Percentiles rank a stretch among this genome's conserved stretches.
These are phyloP conservation scores for Hirtodrosophila histrioides DNA, from an alignment of 2,888 invertebrate species.

Conservation along the genomic window DNA sequence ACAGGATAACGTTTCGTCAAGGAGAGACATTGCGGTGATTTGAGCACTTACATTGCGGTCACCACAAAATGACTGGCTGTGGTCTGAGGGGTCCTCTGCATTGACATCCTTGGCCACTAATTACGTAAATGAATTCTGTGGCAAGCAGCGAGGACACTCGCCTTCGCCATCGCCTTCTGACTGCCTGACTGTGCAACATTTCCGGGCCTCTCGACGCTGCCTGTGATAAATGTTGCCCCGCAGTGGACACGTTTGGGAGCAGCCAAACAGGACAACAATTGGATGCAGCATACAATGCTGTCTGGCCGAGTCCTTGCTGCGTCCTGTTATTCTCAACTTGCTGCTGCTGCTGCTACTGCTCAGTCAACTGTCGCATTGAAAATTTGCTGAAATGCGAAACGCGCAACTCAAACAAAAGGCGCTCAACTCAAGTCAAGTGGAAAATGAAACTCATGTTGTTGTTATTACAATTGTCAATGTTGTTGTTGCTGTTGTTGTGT, in stretches of 20 bases:
- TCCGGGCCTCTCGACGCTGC: conserved; percentile 14
- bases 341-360: conserved; percentile 13
- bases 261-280: conserved; percentile 47
- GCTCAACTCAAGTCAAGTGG: conserved; percentile 74
- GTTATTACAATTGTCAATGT: conserved; percentile 35
- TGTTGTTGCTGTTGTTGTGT: conserved; percentile 30
- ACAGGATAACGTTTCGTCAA: conserved; percentile 7
- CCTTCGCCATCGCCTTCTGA: neutral
- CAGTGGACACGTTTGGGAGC: conserved; percentile 18
- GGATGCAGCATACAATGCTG: conserved; percentile 60
- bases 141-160: conserved; percentile 22
- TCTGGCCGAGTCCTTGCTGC: conserved; percentile 51
- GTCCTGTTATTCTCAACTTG: conserved; percentile 19
- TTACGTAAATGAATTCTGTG: conserved; percentile 76
- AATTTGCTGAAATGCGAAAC: conserved; percentile 74
- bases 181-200: conserved; percentile 38
- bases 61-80: conserved; percentile 39
- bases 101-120: conserved; percentile 67
- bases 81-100: conserved; percentile 10
- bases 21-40: conserved; percentile 58
- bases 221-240: conserved; percentile 64
- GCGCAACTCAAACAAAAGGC: conserved; percentile 48
- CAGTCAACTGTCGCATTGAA: conserved; percentile 63
- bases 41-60: conserved; percentile 65
- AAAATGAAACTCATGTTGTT: conserved; percentile 69